These are phyloP conservation scores for Aix galericulata DNA, from an alignment of 2,113 vertebrate species.

Conservation along the genomic window DNA sequence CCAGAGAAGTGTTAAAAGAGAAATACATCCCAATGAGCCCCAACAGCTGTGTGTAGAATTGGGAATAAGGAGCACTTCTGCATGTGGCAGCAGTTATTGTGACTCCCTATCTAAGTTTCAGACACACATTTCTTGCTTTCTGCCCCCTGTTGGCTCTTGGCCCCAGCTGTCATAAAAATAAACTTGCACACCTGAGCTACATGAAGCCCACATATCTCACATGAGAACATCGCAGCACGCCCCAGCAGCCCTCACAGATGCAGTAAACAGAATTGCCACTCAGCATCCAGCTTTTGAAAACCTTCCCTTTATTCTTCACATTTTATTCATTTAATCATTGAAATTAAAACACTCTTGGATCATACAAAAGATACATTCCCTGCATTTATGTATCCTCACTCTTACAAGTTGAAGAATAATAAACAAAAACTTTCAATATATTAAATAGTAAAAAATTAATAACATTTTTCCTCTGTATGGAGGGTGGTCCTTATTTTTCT, in stretches of 20 bases:
- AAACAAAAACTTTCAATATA: constrained; percentile 18
- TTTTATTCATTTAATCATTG: background rate
- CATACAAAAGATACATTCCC: background rate
- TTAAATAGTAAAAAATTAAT: constrained; percentile 25
- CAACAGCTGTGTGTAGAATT: accelerated
- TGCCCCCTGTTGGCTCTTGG: background rate
- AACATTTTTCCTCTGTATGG: background rate
- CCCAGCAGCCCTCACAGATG: background rate
- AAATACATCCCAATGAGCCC: background rate
- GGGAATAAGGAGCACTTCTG: background rate
- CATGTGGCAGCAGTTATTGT: no score
- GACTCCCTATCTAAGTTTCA: background rate
- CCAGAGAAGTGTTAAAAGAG: background rate
- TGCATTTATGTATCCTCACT: background rate
- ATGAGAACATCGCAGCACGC: accelerated
- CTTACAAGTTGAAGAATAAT: background rate
- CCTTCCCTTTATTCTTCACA: constrained; percentile 40
- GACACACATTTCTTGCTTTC: background rate
- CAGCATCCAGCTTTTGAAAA: background rate
- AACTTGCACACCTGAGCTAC: background rate
- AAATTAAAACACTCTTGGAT: background rate
- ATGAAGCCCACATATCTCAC: background rate
- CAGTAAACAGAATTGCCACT: background rate
- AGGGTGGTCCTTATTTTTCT: background rate
- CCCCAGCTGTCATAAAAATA: background rate